A percentile compares a stretch with the other conserved stretches of the same genome.
phyloP scores from a whole-genome alignment of 2,888 invertebrate genomes.

The Drosophila niveifrons region DNA sequence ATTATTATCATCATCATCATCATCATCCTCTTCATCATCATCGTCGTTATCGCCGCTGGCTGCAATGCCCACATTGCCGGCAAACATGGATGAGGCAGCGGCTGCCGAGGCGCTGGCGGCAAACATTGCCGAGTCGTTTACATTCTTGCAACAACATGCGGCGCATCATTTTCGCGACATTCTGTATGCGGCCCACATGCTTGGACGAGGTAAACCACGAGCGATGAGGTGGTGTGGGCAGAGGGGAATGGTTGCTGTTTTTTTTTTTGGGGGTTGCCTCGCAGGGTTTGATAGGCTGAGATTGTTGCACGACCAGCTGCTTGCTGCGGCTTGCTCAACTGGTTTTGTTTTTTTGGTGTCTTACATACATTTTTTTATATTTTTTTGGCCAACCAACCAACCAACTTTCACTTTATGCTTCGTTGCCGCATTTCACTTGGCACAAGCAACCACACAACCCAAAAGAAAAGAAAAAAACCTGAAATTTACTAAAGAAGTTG shows the following conservation, averaged over 20 bases:
- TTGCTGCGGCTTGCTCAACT: constrained; percentile 66
- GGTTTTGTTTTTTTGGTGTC: constrained; percentile 52
- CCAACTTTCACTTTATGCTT: constrained; percentile 76
- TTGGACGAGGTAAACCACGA: constrained; percentile 87
- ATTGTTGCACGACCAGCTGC: constrained; percentile 64
- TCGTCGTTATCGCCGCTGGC: constrained; percentile 74
- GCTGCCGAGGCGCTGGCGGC: constrained; percentile 81
- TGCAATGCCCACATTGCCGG: constrained; percentile 74
- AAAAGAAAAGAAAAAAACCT: neutral
- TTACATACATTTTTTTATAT: neutral
- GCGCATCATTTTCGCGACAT: constrained; percentile 87
- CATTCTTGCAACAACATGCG: constrained; percentile 85
- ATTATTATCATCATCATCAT: constrained; percentile 54
- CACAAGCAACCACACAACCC: constrained; percentile 3
- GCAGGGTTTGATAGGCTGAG: constrained; percentile 24
- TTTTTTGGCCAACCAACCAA: constrained; percentile 57
- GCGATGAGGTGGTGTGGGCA: neutral
- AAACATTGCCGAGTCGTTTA: constrained; percentile 85
- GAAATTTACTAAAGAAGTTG: neutral
- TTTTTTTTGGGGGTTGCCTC: neutral
- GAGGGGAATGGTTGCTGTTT: neutral
- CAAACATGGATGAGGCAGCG: constrained; percentile 58
- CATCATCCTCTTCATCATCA: neutral
- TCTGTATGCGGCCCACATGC: constrained; percentile 88
- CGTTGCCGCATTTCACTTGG: constrained; percentile 71